These are phyloP conservation scores for Drosophila niveifrons DNA, from an alignment of 2,888 invertebrate genomes.

Conservation along the genomic window DNA sequence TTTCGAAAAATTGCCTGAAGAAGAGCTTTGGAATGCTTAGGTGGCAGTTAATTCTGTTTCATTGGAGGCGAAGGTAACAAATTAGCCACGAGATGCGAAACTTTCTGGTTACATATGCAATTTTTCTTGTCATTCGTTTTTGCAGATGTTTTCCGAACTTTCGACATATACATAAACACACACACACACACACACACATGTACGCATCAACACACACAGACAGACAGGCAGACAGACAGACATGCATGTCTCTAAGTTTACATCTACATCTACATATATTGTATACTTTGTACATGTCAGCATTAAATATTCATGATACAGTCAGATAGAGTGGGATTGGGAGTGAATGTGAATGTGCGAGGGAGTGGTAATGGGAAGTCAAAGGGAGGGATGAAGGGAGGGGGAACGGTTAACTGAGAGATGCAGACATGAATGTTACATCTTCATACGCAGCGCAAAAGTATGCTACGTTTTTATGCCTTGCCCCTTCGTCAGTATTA, in stretches of 20 bases:
- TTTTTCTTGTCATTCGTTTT: constrained; percentile 69
- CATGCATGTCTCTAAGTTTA: constrained; percentile 38
- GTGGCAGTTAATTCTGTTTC: constrained; percentile 23
- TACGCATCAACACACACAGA: background rate
- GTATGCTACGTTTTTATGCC: constrained; percentile 66
- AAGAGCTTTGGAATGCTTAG: background rate
- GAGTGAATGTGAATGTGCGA: constrained; percentile 8
- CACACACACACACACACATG: background rate
- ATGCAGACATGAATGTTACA: constrained; percentile 55
- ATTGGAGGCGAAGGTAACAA: constrained; percentile 23
- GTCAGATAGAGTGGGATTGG: constrained; percentile 25
- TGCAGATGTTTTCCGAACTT: constrained; percentile 60
- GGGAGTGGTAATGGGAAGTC: constrained; percentile 7
- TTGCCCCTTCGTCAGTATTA: constrained; percentile 61
- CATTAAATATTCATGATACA: constrained; percentile 78
- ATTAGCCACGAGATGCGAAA: constrained; percentile 41
- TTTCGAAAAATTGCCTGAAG: background rate
- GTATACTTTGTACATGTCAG: constrained; percentile 78
- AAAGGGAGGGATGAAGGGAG: background rate
- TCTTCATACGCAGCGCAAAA: constrained; percentile 69
- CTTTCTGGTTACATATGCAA: constrained; percentile 65
- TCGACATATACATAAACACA: constrained; percentile 42
- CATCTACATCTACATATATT: constrained; percentile 48
- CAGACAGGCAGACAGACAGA: constrained; percentile 25
- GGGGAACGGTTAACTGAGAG: constrained; percentile 8